These are phyloP conservation scores for Serranus cabrilla DNA, from an alignment of 2,797 vertebrate genomes.

Conservation along the genomic window DNA sequence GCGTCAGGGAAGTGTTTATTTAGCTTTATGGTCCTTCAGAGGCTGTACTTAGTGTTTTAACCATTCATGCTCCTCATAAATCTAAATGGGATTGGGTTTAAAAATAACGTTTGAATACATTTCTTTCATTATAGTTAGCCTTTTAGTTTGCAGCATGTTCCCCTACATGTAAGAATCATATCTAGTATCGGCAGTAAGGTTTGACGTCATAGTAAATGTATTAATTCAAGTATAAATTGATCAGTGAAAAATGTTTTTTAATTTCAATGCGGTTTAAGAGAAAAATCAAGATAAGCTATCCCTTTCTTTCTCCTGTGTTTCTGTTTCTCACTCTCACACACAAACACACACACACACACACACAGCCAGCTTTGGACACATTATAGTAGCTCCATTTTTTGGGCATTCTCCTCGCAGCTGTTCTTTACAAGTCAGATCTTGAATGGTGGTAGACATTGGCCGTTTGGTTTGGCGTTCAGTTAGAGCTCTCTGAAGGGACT, in stretches of 20 bases:
- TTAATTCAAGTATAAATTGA: background rate
- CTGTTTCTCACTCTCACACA: background rate
- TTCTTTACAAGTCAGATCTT: constrained; percentile 82
- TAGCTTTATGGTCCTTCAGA: background rate
- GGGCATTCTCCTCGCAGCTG: constrained; percentile 77
- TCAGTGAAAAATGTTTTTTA: background rate
- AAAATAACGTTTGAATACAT: background rate
- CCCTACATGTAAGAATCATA: background rate
- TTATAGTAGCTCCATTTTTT: constrained; percentile 70
- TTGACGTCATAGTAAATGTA: too few relatives aligned
- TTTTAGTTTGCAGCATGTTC: background rate
- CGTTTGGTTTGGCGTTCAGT: constrained; percentile 76
- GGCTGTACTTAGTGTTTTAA: background rate
- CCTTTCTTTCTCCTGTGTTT: constrained; percentile 24
- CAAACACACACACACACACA: constrained; percentile 19
- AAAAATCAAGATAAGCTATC: constrained; percentile 17
- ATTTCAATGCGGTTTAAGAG: constrained; percentile 5
- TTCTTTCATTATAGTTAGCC: background rate
- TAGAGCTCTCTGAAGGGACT: constrained; percentile 69
- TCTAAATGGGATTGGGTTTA: background rate
- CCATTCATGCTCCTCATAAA: background rate
- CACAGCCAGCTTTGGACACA: constrained; percentile 38
- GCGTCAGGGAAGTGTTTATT: constrained; percentile 6
- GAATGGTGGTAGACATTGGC: constrained; percentile 73
- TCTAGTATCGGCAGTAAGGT: background rate